phyloP scores from a whole-genome alignment of 2,797 vertebrate genomes.

The Poeciliopsis infans region DNA sequence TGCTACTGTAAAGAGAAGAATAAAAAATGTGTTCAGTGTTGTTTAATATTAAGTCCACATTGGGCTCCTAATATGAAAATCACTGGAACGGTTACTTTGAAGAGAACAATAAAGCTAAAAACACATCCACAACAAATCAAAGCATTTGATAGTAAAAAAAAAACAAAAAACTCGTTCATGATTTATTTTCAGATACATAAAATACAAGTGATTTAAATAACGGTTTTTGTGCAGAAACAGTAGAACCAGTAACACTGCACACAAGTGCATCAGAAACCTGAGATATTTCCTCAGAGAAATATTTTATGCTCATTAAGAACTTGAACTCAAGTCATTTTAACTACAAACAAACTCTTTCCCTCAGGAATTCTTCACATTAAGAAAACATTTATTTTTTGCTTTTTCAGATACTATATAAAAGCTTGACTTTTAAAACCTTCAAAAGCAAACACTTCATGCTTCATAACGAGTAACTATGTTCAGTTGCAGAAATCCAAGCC shows the following conservation, averaged over 20 bases:
- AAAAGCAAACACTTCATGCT: neutral
- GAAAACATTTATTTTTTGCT: neutral
- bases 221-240: neutral
- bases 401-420: no score
- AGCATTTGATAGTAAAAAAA: neutral
- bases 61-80: neutral
- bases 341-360: conserved; percentile 63
- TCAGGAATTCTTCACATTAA: conserved; percentile 38
- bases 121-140: neutral
- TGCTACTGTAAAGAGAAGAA: neutral
- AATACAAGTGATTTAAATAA: neutral
- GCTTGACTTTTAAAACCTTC: neutral
- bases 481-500: neutral
- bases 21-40: conserved; percentile 16
- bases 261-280: conserved; percentile 9
- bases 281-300: conserved; percentile 26
- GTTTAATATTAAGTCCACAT: conserved; percentile 24
- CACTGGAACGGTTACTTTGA: neutral
- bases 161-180: neutral
- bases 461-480: neutral
- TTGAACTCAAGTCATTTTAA: conserved; percentile 43
- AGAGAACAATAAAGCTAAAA: conserved; percentile 3
- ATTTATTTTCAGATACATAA: neutral
- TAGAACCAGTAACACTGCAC: neutral
- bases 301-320: conserved; percentile 60